Evolutionary conservation across 1,140 invertebrate genomes (phyloP).

Genomic region (Plodia interpunctella): DNA sequence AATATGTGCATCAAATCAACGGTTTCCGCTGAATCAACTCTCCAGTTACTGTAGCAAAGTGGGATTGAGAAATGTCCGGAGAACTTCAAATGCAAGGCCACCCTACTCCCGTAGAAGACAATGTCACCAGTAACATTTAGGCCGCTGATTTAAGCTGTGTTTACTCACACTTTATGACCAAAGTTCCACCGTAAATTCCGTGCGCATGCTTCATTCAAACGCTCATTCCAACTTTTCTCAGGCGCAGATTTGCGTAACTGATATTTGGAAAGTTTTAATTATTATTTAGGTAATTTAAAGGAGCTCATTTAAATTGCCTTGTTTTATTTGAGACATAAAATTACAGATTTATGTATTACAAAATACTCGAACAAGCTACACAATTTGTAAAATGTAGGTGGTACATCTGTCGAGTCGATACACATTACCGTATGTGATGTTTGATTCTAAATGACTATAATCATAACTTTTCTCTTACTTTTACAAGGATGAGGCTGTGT

Average conservation of each 20-base stretch:
- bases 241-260: neutral
- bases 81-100: neutral
- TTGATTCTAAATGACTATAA: too few relatives aligned
- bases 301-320: neutral
- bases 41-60: too few relatives aligned
- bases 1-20: too few relatives aligned
- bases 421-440: too few relatives aligned
- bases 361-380: too few relatives aligned
- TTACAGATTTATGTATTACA: too few relatives aligned
- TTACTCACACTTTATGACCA: conserved; percentile 19
- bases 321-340: neutral
- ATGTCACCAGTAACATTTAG: conserved; percentile 12
- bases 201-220: neutral
- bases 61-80: neutral
- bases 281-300: neutral
- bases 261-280: neutral
- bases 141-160: conserved; percentile 22
- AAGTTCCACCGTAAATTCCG: conserved; percentile 24
- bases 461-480: too few relatives aligned
- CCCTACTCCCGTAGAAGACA: conserved; percentile 5
- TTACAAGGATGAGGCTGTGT: too few relatives aligned
- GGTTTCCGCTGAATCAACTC: too few relatives aligned
- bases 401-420: too few relatives aligned
- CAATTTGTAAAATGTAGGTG: too few relatives aligned
- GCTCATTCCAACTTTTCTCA: neutral